Evolutionary conservation across 1,140 invertebrate genomes (phyloP).

Genomic region (Drosophila setifemur): DNA sequence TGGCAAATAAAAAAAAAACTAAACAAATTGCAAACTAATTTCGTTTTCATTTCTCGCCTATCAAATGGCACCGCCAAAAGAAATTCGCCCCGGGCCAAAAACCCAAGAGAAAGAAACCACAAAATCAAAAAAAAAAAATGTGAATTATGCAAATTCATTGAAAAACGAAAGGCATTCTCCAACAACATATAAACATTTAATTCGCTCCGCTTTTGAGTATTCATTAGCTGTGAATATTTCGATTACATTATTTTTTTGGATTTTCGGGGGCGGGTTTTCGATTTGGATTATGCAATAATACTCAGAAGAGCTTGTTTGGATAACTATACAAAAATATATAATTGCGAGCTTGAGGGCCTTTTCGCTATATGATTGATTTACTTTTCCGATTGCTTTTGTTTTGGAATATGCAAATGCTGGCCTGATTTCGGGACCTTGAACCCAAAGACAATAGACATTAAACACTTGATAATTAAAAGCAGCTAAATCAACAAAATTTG

Average conservation of each 20-base stretch:
- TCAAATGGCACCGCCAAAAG: constrained; percentile 35
- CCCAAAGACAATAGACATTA: constrained; percentile 24
- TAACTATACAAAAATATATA: neutral
- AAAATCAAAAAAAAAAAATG: neutral
- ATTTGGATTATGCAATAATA: constrained; percentile 24
- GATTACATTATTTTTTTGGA: neutral
- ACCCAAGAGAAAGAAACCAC: neutral
- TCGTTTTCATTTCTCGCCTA: constrained; percentile 30
- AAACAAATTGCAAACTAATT: constrained; percentile 53
- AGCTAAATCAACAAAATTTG: constrained; percentile 26
- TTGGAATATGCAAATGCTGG: constrained; percentile 42
- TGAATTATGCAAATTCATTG: constrained; percentile 73
- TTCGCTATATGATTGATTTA: constrained; percentile 32
- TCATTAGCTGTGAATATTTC: constrained; percentile 36
- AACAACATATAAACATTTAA: neutral
- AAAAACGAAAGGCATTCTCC: constrained; percentile 71
- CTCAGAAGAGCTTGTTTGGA: neutral
- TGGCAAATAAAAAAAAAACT: constrained; percentile 34
- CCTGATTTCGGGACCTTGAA: constrained; percentile 52
- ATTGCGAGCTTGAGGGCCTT: neutral
- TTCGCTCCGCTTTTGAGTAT: constrained; percentile 52
- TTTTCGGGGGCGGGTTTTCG: neutral
- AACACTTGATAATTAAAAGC: constrained; percentile 37
- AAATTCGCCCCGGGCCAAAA: constrained; percentile 26
- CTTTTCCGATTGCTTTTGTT: neutral